Evolutionary conservation across 1,140 invertebrate genomes (phyloP).

Genomic region (Prorops nasuta): DNA sequence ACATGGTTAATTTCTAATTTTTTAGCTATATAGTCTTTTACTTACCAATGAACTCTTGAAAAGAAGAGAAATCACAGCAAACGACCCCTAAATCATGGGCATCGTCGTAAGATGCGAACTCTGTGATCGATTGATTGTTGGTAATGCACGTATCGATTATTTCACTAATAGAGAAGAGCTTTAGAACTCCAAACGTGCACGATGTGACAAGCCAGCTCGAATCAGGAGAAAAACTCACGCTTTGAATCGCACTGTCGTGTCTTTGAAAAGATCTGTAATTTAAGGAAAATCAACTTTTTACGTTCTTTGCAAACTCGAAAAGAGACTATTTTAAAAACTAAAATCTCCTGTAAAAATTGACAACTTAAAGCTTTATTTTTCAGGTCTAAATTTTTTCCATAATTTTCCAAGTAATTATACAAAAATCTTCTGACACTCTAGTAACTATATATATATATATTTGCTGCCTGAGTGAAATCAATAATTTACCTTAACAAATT

Average conservation of each 20-base stretch:
- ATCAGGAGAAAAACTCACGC: slow-evolving; percentile 67
- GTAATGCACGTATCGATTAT: slow-evolving; percentile 49
- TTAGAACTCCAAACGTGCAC: slow-evolving; percentile 66
- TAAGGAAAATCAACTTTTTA: slow-evolving; percentile 8
- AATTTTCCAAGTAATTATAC: no score
- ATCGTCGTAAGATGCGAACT: slow-evolving; percentile 58
- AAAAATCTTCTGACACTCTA: no score
- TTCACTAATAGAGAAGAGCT: slow-evolving; percentile 62
- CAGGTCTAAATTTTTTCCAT: no score
- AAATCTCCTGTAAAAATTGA: no score
- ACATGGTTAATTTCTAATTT: not conserved
- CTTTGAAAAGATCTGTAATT: slow-evolving; percentile 61
- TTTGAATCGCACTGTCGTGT: slow-evolving; percentile 68
- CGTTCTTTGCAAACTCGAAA: not conserved
- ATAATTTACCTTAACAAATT: slow-evolving; percentile 66
- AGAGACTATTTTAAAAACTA: no score
- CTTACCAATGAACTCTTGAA: slow-evolving; percentile 39
- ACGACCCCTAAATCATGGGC: slow-evolving; percentile 76
- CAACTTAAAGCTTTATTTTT: no score
- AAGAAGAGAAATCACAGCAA: slow-evolving; percentile 62
- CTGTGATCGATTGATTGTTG: slow-evolving; percentile 39
- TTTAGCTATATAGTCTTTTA: no score
- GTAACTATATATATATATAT: no score
- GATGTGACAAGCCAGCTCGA: slow-evolving; percentile 66
- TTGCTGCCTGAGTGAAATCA: no score